Evolutionary conservation across 1,140 invertebrate species (phyloP).

Genomic region (Pseudoatta argentina): DNA sequence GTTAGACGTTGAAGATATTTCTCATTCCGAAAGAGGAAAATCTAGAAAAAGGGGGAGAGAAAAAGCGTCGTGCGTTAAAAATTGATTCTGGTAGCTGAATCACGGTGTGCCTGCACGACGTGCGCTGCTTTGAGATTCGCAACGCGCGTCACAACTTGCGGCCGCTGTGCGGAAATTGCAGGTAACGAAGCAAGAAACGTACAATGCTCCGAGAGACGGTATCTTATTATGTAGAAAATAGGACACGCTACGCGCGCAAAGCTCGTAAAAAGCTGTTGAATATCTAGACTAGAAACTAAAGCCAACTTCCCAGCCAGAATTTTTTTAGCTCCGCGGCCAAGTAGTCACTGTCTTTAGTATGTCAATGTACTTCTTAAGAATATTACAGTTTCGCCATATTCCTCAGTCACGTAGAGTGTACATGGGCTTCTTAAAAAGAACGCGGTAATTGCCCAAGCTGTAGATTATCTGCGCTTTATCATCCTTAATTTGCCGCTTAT

Average conservation of each 20-base stretch:
- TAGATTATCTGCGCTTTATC: constrained; percentile 15
- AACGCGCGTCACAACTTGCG: constrained; percentile 35
- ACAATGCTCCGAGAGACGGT: constrained; percentile 45
- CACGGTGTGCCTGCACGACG: constrained; percentile 48
- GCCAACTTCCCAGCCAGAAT: constrained; percentile 20
- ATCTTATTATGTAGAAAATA: constrained; percentile 55
- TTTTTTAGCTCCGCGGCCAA: not conserved
- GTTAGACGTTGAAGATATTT: constrained; percentile 24
- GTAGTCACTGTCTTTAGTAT: not conserved
- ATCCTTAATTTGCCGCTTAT: constrained; percentile 47
- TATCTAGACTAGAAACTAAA: not conserved
- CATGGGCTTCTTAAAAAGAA: not conserved
- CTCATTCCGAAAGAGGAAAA: constrained; percentile 20
- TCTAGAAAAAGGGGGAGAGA: constrained; percentile 21
- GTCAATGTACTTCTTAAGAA: constrained; percentile 21
- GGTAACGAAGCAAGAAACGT: constrained; percentile 61
- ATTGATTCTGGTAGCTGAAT: constrained; percentile 55
- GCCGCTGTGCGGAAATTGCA: constrained; percentile 45
- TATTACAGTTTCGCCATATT: not conserved
- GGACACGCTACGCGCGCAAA: constrained; percentile 32
- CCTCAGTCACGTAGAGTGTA: not conserved
- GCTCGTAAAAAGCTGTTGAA: constrained; percentile 38
- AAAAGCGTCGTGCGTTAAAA: constrained; percentile 56
- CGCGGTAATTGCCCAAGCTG: not conserved
- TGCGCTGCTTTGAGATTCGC: constrained; percentile 50